These are phyloP conservation scores for Agapornis canus DNA, from an alignment of 2,797 vertebrate genomes.

Conservation along the genomic window DNA sequence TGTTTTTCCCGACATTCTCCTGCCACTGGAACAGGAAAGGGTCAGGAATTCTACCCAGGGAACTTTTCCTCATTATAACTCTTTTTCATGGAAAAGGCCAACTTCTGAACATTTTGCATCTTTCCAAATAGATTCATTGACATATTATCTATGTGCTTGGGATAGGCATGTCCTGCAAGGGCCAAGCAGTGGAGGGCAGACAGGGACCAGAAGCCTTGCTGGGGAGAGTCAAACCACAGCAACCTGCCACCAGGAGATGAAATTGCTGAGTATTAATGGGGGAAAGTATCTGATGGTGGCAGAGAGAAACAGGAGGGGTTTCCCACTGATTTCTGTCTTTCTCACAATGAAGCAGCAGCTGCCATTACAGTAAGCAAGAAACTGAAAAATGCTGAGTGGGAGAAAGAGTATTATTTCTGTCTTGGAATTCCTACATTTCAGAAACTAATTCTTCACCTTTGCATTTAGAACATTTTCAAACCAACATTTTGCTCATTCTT, in stretches of 20 bases:
- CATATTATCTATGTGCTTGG: not conserved
- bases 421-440: not conserved
- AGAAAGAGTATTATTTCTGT: not conserved
- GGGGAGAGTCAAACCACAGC: not conserved
- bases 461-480: not conserved
- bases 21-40: not conserved
- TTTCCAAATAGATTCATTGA: not conserved
- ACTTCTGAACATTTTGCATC: not conserved
- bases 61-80: not conserved
- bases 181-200: not conserved
- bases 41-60: not conserved
- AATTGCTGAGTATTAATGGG: not conserved
- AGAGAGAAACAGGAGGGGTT: not conserved
- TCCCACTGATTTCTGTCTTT: not conserved
- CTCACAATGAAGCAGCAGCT: not conserved
- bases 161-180: not conserved
- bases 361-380: not conserved
- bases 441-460: not conserved
- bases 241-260: rapidly evolving
- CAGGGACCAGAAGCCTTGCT: not conserved
- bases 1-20: not conserved
- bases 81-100: not conserved
- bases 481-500: not conserved
- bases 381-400: not conserved
- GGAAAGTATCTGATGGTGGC: not conserved